These are phyloP conservation scores for Drosophila neonasuta DNA, from an alignment of 2,888 invertebrate species.

Conservation along the genomic window DNA sequence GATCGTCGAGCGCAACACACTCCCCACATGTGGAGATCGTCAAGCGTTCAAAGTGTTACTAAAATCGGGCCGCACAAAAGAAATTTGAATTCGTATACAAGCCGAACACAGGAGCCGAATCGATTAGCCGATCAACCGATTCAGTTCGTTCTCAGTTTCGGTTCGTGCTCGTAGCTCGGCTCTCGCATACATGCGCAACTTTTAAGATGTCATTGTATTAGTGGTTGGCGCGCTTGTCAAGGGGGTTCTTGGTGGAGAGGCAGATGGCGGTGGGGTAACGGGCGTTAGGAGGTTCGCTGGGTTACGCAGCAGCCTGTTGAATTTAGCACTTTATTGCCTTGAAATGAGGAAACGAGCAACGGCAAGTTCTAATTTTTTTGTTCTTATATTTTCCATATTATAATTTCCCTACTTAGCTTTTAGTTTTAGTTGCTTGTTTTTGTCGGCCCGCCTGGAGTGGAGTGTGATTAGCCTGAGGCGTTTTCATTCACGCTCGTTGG, in stretches of 20 bases:
- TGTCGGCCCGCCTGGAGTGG: conserved; percentile 40
- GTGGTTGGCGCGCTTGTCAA: conserved; percentile 14
- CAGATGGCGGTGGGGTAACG: not conserved
- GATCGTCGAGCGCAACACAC: conserved; percentile 80
- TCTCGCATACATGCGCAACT: conserved; percentile 39
- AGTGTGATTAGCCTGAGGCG: conserved; percentile 79
- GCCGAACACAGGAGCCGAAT: not conserved
- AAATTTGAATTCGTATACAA: conserved; percentile 77
- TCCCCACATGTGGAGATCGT: conserved; percentile 82
- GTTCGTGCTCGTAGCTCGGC: conserved; percentile 34
- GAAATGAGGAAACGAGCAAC: conserved; percentile 75
- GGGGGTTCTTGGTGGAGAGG: not conserved
- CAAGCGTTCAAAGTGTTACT: conserved; percentile 83
- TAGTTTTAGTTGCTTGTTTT: conserved; percentile 44
- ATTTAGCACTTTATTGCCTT: conserved; percentile 80
- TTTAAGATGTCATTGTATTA: conserved; percentile 32
- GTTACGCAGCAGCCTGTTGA: conserved; percentile 41
- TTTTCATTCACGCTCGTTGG: conserved; percentile 46
- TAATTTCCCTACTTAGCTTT: conserved; percentile 51
- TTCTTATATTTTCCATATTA: conserved; percentile 54
- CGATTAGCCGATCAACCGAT: not conserved
- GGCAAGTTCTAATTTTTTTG: conserved; percentile 20
- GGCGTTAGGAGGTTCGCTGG: conserved; percentile 8
- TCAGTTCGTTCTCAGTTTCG: conserved; percentile 31
- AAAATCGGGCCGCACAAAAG: conserved; percentile 80